Evolutionary conservation across 2,113 vertebrate genomes (phyloP).

Genomic region (Protomyctophum bolini): DNA sequence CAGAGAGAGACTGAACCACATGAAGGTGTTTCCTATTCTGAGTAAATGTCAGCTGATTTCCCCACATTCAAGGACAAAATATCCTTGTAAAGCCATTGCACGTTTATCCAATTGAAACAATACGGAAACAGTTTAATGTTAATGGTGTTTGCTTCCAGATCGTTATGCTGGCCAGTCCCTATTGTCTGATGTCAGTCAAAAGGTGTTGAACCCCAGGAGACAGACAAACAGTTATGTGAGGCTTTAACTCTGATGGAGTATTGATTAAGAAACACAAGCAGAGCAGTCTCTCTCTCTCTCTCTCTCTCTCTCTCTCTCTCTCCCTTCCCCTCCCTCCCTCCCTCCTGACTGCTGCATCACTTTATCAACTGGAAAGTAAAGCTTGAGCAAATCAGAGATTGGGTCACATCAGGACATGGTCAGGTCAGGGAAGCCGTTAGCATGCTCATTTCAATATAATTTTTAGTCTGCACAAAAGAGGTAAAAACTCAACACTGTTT

Average conservation of each 20-base stretch:
- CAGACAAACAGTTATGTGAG: slow-evolving; percentile 25
- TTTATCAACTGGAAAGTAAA: background rate
- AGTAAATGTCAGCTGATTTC: background rate
- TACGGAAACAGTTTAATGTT: too few species aligned
- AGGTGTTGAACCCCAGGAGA: slow-evolving; percentile 13
- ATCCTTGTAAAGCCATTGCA: too few species aligned
- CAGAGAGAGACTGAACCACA: background rate
- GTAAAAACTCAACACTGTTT: too few species aligned
- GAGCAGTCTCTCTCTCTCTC: slow-evolving; percentile 10
- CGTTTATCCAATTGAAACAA: too few species aligned
- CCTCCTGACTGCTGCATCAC: background rate
- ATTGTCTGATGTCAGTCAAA: slow-evolving; percentile 26
- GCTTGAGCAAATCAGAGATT: slow-evolving; percentile 21
- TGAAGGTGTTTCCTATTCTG: background rate
- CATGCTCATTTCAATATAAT: background rate
- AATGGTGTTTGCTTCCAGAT: background rate
- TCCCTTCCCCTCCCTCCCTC: background rate
- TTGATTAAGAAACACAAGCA: slow-evolving; percentile 47
- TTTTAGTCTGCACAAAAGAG: too few species aligned
- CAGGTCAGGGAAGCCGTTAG: background rate
- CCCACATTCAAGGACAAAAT: too few species aligned
- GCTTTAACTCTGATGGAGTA: slow-evolving; percentile 56
- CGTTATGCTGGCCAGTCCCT: background rate
- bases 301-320: background rate
- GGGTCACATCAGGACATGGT: background rate